A percentile compares a stretch with the other conserved stretches of the same genome.
Conservation (phyloP, 2,797 vertebrate genomes). For the Rousettus madagascariensis region DNA sequence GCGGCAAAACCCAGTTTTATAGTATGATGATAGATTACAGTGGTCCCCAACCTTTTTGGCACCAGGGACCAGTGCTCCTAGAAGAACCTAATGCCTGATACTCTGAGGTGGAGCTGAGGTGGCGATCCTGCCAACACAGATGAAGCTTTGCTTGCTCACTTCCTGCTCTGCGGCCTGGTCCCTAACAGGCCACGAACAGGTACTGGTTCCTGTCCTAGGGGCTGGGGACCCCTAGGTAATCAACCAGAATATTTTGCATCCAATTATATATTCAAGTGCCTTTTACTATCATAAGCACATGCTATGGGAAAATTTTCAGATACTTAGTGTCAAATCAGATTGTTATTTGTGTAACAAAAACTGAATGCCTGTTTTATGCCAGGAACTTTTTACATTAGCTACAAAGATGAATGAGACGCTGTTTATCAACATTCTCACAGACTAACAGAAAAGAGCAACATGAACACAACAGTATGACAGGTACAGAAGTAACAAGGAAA, state of each 20-base stretch:
- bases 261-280: neutral
- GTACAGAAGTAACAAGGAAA: neutral
- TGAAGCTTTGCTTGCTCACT: too few species aligned
- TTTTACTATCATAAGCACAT: neutral
- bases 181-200: too few species aligned
- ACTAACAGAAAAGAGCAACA: neutral
- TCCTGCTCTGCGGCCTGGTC: too few species aligned
- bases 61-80: too few species aligned
- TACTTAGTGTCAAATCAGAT: neutral
- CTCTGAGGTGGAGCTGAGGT: too few species aligned
- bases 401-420: neutral
- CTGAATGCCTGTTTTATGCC: neutral
- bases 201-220: too few species aligned
- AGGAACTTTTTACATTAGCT: neutral
- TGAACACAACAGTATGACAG: neutral
- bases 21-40: neutral
- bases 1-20: neutral
- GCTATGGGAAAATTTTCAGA: neutral
- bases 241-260: neutral
- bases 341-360: neutral
- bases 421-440: neutral
- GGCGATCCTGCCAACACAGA: too few species aligned
- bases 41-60: too few species aligned
- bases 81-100: too few species aligned
- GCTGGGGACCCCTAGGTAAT: neutral